Percentiles rank a stretch among this genome's conserved stretches.
Conservation (phyloP, 2,797 vertebrate genomes). For the Cichlasoma orientale region DNA sequence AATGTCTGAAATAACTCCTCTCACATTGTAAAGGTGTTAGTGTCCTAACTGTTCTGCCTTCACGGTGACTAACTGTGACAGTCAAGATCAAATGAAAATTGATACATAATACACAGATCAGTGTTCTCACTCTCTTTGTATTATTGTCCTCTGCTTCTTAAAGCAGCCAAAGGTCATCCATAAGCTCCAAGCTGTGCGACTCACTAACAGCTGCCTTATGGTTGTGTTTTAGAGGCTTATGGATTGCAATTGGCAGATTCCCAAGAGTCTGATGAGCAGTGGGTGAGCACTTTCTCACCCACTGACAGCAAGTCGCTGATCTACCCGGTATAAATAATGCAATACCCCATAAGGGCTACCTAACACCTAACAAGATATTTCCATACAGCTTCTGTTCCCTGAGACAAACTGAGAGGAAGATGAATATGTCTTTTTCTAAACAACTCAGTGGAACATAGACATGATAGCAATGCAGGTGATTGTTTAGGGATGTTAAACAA, state of each 20-base stretch:
- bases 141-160: background rate
- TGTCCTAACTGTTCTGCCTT: background rate
- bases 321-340: conserved; percentile 62
- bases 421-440: conserved; percentile 12
- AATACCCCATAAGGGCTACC: conserved; percentile 45
- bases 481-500: conserved; percentile 52
- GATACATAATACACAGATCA: background rate
- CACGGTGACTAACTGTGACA: background rate
- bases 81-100: background rate
- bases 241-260: conserved; percentile 60
- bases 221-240: conserved; percentile 56
- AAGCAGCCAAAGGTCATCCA: background rate
- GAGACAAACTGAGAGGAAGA: conserved; percentile 22
- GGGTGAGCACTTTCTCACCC: conserved; percentile 39
- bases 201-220: conserved; percentile 44
- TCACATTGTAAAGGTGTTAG: background rate
- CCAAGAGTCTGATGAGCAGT: conserved; percentile 32
- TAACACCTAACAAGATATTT: conserved; percentile 58
- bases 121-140: background rate
- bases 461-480: conserved; percentile 4
- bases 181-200: conserved; percentile 8
- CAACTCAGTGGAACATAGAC: conserved; percentile 9
- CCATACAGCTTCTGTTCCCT: conserved; percentile 15
- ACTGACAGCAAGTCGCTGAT: conserved; percentile 35
- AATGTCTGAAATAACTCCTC: background rate